These are phyloP conservation scores for Dreissena polymorpha DNA, from an alignment of 1,140 invertebrate genomes.

Conservation along the genomic window DNA sequence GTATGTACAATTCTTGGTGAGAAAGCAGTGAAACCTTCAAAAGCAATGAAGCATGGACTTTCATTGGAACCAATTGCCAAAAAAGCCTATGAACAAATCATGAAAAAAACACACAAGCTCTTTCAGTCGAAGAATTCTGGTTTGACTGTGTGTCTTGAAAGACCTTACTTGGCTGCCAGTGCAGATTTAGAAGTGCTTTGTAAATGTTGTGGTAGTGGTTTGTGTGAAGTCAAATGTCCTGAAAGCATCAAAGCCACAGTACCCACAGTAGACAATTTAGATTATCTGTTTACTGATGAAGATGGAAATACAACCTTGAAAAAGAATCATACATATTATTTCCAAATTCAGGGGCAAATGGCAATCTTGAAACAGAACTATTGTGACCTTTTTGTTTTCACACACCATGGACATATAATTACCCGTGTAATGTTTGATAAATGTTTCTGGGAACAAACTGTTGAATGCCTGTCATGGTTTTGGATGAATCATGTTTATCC, in stretches of 20 bases:
- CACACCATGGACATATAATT: constrained; percentile 23
- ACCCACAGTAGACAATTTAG: constrained; percentile 19
- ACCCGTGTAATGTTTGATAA: constrained; percentile 7
- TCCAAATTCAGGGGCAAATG: constrained; percentile 41
- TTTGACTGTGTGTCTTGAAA: not conserved
- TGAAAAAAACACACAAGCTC: constrained; percentile 33
- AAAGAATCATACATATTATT: constrained; percentile 28
- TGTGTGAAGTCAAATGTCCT: constrained; percentile 48
- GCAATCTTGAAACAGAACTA: constrained; percentile 4
- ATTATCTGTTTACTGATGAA: constrained; percentile 5
- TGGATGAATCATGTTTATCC: constrained; percentile 20
- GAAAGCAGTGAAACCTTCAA: not conserved
- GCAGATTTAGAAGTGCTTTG: constrained; percentile 24
- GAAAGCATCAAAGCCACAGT: constrained; percentile 24
- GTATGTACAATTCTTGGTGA: constrained; percentile 11
- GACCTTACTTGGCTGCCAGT: constrained; percentile 27
- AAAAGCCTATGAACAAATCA: constrained; percentile 21
- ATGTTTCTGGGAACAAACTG: not conserved
- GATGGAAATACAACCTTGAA: not conserved
- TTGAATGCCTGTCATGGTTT: constrained; percentile 24
- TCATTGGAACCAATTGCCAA: constrained; percentile 34
- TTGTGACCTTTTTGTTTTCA: constrained; percentile 48
- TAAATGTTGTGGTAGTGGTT: constrained; percentile 32
- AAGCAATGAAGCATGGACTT: constrained; percentile 49
- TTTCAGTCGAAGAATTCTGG: constrained; percentile 36